These are phyloP conservation scores for Aselliscus stoliczkanus DNA, from an alignment of 2,797 vertebrate species.

Conservation along the genomic window DNA sequence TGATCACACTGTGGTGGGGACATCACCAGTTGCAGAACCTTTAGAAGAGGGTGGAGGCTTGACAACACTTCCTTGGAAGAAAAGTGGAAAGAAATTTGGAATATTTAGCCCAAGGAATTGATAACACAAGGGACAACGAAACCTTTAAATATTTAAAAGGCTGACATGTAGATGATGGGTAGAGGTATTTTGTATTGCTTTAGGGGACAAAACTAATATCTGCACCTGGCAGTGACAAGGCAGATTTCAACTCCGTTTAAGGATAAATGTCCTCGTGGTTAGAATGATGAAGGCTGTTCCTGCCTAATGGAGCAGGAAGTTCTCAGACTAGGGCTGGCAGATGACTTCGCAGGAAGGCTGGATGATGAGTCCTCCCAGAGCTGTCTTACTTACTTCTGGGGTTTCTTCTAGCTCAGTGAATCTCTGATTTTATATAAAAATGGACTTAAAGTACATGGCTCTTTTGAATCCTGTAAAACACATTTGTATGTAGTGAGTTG, in stretches of 20 bases:
- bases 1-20: neutral
- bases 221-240: neutral
- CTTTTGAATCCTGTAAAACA: neutral
- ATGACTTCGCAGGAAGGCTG: neutral
- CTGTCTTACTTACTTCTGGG: neutral
- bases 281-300: neutral
- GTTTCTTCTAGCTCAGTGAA: conserved; percentile 9
- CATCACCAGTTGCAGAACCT: neutral
- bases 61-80: neutral
- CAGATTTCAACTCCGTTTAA: neutral
- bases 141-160: neutral
- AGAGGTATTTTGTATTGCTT: neutral
- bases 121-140: neutral
- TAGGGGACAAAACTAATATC: neutral
- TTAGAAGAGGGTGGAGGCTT: neutral
- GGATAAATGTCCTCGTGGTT: neutral
- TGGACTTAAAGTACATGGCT: neutral
- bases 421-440: neutral
- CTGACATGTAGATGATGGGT: neutral
- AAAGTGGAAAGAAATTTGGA: neutral
- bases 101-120: neutral
- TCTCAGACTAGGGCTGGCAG: neutral
- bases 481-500: neutral
- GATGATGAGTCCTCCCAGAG: neutral
- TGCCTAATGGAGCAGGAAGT: neutral